These are phyloP conservation scores for Pollenia angustigena DNA, from an alignment of 2,888 invertebrate species.

Conservation along the genomic window DNA sequence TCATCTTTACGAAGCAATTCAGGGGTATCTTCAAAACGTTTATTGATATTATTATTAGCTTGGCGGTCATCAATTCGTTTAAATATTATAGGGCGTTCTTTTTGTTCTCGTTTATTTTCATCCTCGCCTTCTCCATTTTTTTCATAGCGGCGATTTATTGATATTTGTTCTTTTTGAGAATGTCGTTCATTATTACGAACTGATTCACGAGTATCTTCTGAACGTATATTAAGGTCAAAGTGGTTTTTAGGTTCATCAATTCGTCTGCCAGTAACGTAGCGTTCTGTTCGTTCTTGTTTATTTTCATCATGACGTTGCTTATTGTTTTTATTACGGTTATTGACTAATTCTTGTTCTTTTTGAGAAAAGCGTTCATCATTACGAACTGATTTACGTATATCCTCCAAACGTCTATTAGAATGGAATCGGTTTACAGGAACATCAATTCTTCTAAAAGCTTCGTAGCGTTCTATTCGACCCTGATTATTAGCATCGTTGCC, in stretches of 20 bases:
- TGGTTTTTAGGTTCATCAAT: not conserved
- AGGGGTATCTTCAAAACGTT: not conserved
- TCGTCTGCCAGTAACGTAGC: not conserved
- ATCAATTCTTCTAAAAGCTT: not conserved
- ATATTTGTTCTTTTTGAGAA: too few relatives aligned
- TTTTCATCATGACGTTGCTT: conserved; percentile 17
- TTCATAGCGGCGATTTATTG: too few relatives aligned
- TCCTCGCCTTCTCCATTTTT: too few relatives aligned
- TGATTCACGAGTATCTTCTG: not conserved
- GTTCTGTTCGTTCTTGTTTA: not conserved
- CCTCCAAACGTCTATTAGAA: not conserved
- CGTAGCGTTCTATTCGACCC: conserved; percentile 14
- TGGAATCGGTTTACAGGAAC: not conserved
- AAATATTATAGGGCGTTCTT: too few relatives aligned
- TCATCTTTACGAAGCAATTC: too few relatives aligned
- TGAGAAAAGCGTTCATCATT: not conserved
- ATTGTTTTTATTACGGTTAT: not conserved
- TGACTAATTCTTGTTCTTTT: not conserved
- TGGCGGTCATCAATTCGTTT: not conserved
- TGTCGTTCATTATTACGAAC: not conserved
- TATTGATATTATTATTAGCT: not conserved
- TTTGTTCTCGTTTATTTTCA: too few relatives aligned
- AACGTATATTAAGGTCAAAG: not conserved
- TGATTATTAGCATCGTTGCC: not conserved
- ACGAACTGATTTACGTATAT: too few relatives aligned